A percentile compares a stretch with the other conserved stretches of the same genome.
These are phyloP conservation scores for Artemia franciscana DNA, from an alignment of 1,140 invertebrate species.

Conservation along the genomic window DNA sequence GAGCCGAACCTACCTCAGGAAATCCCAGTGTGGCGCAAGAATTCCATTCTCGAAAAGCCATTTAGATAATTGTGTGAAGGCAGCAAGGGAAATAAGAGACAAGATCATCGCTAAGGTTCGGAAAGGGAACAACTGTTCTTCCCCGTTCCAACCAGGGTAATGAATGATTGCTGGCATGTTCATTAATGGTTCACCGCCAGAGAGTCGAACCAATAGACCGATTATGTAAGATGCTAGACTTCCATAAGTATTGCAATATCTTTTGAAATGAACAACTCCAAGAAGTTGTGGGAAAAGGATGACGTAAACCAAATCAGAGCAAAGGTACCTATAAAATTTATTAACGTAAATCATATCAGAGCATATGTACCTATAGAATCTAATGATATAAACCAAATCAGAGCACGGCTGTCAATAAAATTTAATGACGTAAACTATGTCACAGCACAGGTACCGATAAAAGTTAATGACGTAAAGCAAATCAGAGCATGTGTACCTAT, in stretches of 20 bases:
- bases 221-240: slow-evolving; percentile 71
- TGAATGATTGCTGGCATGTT: slow-evolving; percentile 56
- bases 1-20: slow-evolving; percentile 30
- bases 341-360: too few relatives aligned
- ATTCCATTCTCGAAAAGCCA: slow-evolving; percentile 55
- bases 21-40: slow-evolving; percentile 62
- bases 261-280: slow-evolving; percentile 86
- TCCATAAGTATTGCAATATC: slow-evolving; percentile 86
- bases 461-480: too few relatives aligned
- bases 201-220: slow-evolving; percentile 59
- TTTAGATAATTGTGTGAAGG: slow-evolving; percentile 19
- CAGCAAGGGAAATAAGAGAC: slow-evolving; percentile 24
- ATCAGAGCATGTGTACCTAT: too few relatives aligned
- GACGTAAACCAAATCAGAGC: slow-evolving; percentile 90
- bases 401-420: too few relatives aligned
- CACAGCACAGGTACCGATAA: too few relatives aligned
- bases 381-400: too few relatives aligned
- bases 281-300: slow-evolving; percentile 94
- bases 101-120: slow-evolving; percentile 69
- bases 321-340: slow-evolving; percentile 59
- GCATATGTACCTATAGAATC: too few relatives aligned
- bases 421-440: too few relatives aligned
- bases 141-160: slow-evolving; percentile 61
- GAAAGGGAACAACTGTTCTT: slow-evolving; percentile 61
- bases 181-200: slow-evolving; percentile 67